Conservation (phyloP, 2,113 vertebrate genomes). For the Thalassarche chlororhynchos region DNA sequence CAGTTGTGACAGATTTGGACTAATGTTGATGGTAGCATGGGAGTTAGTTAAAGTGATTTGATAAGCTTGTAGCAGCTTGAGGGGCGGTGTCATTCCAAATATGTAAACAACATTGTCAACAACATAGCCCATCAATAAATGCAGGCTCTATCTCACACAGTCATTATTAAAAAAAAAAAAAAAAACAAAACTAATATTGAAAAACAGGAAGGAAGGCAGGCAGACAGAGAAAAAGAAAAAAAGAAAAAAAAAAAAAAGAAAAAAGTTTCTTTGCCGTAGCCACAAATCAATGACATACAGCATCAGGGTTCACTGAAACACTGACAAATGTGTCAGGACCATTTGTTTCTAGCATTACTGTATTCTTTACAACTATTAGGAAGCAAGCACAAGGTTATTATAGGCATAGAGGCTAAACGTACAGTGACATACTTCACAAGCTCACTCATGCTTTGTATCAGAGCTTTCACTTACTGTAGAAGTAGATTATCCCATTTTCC, state of each 20-base stretch:
- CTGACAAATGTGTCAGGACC: conserved; percentile 36
- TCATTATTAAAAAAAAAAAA: conserved; percentile 13
- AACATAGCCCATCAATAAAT: conserved; percentile 37
- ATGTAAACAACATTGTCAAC: conserved; percentile 76
- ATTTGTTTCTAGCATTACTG: conserved; percentile 21
- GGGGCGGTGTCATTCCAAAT: conserved; percentile 62
- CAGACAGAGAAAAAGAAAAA: not conserved
- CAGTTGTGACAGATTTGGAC: conserved; percentile 80
- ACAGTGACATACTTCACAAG: conserved; percentile 19
- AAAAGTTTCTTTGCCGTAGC: not conserved
- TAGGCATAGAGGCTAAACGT: conserved; percentile 18
- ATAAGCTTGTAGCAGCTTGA: conserved; percentile 79
- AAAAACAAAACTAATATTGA: not conserved
- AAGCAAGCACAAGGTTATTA: not conserved
- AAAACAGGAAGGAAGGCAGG: not conserved
- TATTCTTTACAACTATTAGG: conserved; percentile 28
- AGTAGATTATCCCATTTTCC: conserved; percentile 48
- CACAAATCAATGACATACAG: conserved; percentile 12
- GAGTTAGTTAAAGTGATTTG: conserved; percentile 72
- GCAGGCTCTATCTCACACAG: conserved; percentile 9
- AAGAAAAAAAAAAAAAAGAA: not conserved
- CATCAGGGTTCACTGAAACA: conserved; percentile 32
- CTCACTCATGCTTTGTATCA: not conserved
- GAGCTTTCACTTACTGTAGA: conserved; percentile 27
- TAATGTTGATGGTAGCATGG: conserved; percentile 60